Base-by-base conservation (phyloP, 2,113 vertebrate genomes). In the Numida meleagris region DNA sequence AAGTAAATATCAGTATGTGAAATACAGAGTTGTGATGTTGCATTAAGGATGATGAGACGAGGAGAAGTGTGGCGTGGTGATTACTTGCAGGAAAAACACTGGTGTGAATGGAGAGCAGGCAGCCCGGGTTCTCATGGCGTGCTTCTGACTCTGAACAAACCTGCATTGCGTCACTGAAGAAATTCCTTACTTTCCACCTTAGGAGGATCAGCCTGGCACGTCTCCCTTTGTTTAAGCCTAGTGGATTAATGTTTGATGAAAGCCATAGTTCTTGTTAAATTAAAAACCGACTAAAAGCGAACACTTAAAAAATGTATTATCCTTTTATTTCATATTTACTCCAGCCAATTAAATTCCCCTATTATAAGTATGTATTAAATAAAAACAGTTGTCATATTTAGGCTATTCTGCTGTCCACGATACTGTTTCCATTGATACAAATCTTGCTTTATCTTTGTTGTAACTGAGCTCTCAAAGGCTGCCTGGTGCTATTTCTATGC, bases 1-100 rank as follows among this genome's bases (percentile, higher is more conserved):
- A 17, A 58, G 66, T 16, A 46, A 63, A n/a, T 27, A 19, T 14
- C 46, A 27, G 21, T 0, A 0, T 29, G 43, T 4, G 3, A 68
- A 58, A 13, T 2, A 19, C 14, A 8, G 74, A 55, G 45, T 1
- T 66, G 78, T 24, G 75, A 24, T 45, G 71, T 40, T 0, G 0
- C 31, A 1, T 57, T 73, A 38, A 38, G 75, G 82, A n/a, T 0
- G 3, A 18, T n/a, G 3, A 29, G 40, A 48, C 48, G 45, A 82
- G 36, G 38, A 65, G 31, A 40, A 43, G 66, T 12, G 42, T 1
- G 6, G 72, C 61, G 17, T 6, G 4, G 46, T 25, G 6, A 55
- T 58, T 36, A 59, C 53, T 65, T 74, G 57, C 77, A 84, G 77
- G 76, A 73, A 72, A 58, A 90, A 67, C 2, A 51, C 18, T 38